Percentiles rank a stretch among this genome's conserved stretches.
phyloP scores from a whole-genome alignment of 2,113 vertebrate genomes.

The Tricholaema leucomelas region DNA sequence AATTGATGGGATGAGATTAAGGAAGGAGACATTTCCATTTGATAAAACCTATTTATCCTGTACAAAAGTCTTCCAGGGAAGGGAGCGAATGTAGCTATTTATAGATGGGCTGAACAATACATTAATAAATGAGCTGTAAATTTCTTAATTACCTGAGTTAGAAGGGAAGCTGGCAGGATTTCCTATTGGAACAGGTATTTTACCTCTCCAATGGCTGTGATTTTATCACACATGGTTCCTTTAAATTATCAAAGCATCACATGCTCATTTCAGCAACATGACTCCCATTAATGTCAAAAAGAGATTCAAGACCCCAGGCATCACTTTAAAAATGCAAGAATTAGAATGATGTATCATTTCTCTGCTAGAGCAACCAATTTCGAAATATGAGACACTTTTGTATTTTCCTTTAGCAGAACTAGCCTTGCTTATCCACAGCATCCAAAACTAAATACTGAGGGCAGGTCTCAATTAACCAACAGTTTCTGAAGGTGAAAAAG shows the following conservation, averaged over 20 bases:
- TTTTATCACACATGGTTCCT: not conserved
- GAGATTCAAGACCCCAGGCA: conserved; percentile 50
- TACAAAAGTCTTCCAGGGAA: not conserved
- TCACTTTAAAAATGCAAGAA: conserved; percentile 53
- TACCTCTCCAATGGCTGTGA: not conserved
- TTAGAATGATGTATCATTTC: conserved; percentile 54
- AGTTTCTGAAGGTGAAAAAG: conserved; percentile 64
- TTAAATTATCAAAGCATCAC: conserved; percentile 46
- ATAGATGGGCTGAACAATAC: not conserved
- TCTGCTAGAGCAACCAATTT: conserved; percentile 1
- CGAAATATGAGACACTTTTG: not conserved
- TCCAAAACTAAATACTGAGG: not conserved
- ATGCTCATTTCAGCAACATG: conserved; percentile 23
- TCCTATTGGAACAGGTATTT: conserved; percentile 20
- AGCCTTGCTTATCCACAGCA: not conserved
- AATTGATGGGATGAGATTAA: not conserved
- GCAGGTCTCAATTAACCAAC: not conserved
- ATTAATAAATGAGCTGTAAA: conserved; percentile 26
- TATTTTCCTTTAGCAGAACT: not conserved
- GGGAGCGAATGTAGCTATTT: not conserved
- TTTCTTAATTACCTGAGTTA: not conserved
- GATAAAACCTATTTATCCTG: not conserved
- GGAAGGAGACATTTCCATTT: not conserved
- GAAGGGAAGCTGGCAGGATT: not conserved
- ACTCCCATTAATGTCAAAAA: conserved; percentile 64